Conservation (phyloP, 2,888 invertebrate species). For the Lamproptera curius region DNA sequence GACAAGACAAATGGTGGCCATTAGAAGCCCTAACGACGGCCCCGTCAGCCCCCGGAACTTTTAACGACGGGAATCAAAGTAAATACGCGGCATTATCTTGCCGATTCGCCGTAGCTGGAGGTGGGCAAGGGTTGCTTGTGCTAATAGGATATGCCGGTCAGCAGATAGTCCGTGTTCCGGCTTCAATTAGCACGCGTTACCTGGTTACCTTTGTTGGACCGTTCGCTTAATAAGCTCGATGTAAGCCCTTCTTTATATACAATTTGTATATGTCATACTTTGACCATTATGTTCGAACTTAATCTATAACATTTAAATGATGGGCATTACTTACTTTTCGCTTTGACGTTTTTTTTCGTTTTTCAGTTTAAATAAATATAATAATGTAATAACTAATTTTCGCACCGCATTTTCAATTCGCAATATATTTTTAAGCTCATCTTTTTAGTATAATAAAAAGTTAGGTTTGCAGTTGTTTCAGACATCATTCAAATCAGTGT, state of each 20-base stretch:
- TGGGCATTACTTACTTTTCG: no score
- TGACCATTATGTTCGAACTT: no score
- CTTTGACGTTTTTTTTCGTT: no score
- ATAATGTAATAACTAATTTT: no score
- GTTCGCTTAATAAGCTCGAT: neutral
- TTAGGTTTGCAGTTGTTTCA: no score
- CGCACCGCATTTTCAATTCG: no score
- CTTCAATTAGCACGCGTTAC: constrained; percentile 26
- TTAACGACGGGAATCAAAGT: constrained; percentile 78
- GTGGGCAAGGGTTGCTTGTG: constrained; percentile 55
- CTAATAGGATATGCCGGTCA: constrained; percentile 51
- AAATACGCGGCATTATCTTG: constrained; percentile 75
- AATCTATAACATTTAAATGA: no score
- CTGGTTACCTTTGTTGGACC: constrained; percentile 20
- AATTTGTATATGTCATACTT: no score
- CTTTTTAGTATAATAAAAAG: no score
- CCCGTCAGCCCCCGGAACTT: constrained; percentile 73
- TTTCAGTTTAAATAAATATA: no score
- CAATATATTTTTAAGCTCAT: no score
- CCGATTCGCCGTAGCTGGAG: constrained; percentile 68
- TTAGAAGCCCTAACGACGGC: constrained; percentile 75
- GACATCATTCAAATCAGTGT: no score
- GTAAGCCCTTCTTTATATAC: neutral
- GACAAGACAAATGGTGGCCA: constrained; percentile 79
- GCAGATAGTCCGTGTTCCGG: constrained; percentile 39